These are phyloP conservation scores for Microtus oregoni DNA, from an alignment of 2,113 vertebrate genomes.

Conservation along the genomic window DNA sequence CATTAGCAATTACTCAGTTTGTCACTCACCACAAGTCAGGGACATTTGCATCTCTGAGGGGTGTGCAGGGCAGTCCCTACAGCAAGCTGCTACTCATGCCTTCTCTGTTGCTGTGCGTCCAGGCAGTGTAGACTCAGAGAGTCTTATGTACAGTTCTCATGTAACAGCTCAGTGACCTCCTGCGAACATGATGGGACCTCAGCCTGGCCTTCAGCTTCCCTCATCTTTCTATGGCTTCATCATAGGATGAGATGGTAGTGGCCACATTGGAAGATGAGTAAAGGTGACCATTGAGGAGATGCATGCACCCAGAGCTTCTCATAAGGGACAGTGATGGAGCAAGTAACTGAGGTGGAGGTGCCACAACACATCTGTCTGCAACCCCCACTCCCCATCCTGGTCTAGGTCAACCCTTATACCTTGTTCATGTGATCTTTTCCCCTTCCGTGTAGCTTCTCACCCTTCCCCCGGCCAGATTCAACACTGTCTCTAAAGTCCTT, in stretches of 20 bases:
- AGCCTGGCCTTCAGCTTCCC: not conserved
- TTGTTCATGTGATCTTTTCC: rapidly evolving
- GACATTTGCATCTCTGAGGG: not conserved
- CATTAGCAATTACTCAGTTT: not conserved
- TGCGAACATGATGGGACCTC: not conserved
- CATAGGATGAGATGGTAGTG: not conserved
- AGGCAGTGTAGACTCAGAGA: no score
- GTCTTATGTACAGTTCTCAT: not conserved
- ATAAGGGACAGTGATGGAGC: not conserved
- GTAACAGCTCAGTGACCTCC: rapidly evolving
- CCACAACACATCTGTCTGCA: rapidly evolving
- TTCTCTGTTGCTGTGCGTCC: no score
- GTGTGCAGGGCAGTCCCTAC: not conserved
- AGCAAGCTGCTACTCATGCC: rapidly evolving
- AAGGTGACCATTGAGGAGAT: no score
- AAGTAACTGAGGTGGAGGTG: rapidly evolving
- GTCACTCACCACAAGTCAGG: not conserved
- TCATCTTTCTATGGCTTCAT: not conserved
- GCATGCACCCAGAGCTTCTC: rapidly evolving
- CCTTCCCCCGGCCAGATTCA: no score
- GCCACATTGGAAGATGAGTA: rapidly evolving
- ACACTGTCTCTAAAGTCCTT: rapidly evolving
- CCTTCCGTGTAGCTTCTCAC: rapidly evolving
- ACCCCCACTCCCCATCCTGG: rapidly evolving
- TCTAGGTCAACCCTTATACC: not conserved